phyloP scores from a whole-genome alignment of 2,797 vertebrate species.

The Sphaeramia orbicularis region DNA sequence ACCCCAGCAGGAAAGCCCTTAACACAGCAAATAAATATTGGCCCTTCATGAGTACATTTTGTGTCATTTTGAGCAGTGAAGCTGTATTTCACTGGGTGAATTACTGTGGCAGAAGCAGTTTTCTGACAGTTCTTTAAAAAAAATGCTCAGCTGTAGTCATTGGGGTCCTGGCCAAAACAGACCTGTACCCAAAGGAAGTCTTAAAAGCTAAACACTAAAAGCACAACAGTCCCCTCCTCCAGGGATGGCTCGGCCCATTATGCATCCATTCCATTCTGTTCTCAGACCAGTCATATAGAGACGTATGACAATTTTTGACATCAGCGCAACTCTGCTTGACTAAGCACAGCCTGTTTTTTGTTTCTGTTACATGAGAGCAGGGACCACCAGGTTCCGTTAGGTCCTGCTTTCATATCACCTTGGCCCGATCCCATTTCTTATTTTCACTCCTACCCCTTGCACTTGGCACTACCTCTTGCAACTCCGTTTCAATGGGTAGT shows the following conservation, averaged over 20 bases:
- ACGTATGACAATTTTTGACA: no score
- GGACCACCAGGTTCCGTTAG: no score
- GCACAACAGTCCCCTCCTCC: constrained; percentile 8
- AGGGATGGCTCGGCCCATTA: not conserved
- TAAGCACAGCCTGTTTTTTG: no score
- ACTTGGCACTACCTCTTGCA: no score
- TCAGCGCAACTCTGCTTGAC: no score
- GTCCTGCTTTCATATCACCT: no score
- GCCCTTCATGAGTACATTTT: constrained; percentile 10
- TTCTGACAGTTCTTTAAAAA: not conserved
- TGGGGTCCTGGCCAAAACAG: constrained; percentile 5
- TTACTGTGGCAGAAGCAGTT: not conserved
- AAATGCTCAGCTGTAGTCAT: not conserved
- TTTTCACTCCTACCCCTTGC: no score
- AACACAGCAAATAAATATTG: constrained; percentile 24
- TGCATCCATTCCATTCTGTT: no score
- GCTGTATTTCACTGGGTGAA: constrained; percentile 14
- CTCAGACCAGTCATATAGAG: no score
- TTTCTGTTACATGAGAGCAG: no score
- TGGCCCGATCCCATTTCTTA: no score
- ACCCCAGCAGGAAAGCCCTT: constrained; percentile 29
- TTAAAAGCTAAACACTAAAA: constrained; percentile 30
- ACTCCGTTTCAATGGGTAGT: no score
- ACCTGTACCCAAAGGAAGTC: constrained; percentile 4
- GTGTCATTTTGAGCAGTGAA: constrained; percentile 8